Evolutionary conservation across 2,888 invertebrate genomes (phyloP), one percentile per base, ranked within the genome.

Genomic region (Drosophila conformis): DNA sequence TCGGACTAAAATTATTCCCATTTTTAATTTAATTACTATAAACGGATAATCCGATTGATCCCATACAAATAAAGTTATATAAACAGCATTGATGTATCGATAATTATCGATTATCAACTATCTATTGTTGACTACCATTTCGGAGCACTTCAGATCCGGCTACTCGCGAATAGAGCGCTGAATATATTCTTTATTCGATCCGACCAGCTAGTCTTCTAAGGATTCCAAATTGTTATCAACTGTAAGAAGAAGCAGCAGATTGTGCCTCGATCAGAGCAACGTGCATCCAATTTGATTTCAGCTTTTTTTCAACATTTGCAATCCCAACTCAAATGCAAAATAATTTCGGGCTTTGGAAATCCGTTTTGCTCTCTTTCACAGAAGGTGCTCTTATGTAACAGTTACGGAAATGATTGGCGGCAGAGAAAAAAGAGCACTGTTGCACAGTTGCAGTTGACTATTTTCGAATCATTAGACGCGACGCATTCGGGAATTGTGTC

Each of bases 401-500:
- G 40, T 38, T 60, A 10, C 38, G 36, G 11, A 38, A 49, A 27
- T 51, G 15, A 25, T 11, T 10, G 21, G 15, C 15, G 7, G 15
- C 7, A 46, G 25, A 13, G 54, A 29, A 29, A 29, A 1, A 1
- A 2, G 11, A 21, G 35, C 40, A 40, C 61, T n/a, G n/a, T 27
- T 21, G 46, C 53, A 48, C n/a, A 35, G 60, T 25, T 31, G 52
- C 67, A 56, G 38, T 62, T 33, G 56, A n/a, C 63, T 69, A 51
- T 69, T 68, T 58, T 67, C 38, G 54, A 31, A 11, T 33, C 35
- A 49, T 51, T 51, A 21, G 54, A 49, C 21, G 60, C 56, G 51
- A 49, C 27, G 35, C 48, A 56, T 52, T 40, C 18, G 42, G 4
- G 40, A 48, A 40, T n/a, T 42, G 51, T 29, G 52, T 72, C 86